Percentiles rank a stretch among this genome's conserved stretches.
Evolutionary conservation across 2,113 vertebrate species (phyloP).

Genomic region (Sorex araneus): DNA sequence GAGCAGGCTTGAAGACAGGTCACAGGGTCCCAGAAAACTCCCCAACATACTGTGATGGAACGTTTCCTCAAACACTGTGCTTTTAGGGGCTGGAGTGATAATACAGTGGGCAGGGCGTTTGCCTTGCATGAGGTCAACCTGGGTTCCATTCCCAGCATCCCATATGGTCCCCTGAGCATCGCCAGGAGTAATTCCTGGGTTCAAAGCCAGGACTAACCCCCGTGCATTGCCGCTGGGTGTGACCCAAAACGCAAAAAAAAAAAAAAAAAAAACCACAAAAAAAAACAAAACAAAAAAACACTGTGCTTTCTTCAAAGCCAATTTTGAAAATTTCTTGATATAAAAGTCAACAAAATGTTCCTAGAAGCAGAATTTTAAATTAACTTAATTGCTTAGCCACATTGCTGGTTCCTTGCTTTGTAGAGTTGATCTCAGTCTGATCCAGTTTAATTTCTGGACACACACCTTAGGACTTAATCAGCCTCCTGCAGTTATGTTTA

Average conservation of each 20-base stretch:
- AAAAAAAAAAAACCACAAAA: no score
- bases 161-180: no score
- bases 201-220: no score
- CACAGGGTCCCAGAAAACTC: neutral
- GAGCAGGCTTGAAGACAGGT: neutral
- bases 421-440: neutral
- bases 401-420: neutral
- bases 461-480: neutral
- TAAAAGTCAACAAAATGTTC: constrained; percentile 38
- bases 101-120: no score
- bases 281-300: no score
- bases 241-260: no score
- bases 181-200: no score
- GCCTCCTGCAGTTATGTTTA: neutral
- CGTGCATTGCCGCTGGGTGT: no score
- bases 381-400: neutral
- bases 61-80: constrained; percentile 19
- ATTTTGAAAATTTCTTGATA: constrained; percentile 22
- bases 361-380: constrained; percentile 53
- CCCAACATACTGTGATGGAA: neutral
- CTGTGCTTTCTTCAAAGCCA: constrained; percentile 34
- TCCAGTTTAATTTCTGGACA: neutral
- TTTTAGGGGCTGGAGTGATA: no score
- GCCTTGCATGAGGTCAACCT: no score
- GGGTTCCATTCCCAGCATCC: no score